These are phyloP conservation scores for Blomia tropicalis DNA, from an alignment of 2,888 invertebrate species.

Conservation along the genomic window DNA sequence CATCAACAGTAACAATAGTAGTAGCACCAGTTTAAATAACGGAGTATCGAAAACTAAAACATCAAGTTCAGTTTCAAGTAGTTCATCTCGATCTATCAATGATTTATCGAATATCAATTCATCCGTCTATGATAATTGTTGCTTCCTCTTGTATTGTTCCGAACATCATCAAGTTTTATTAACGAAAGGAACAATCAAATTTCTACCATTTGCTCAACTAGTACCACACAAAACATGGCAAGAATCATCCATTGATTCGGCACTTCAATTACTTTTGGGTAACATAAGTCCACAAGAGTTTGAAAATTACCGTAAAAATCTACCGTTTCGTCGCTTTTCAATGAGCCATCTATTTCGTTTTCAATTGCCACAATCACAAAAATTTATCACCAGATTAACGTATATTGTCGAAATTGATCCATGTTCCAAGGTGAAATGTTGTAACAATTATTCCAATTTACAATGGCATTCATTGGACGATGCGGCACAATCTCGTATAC, in stretches of 20 bases:
- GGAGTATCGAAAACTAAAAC: no score
- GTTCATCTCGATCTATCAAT: no score
- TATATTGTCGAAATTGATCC: constrained; percentile 15
- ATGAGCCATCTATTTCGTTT: constrained; percentile 22
- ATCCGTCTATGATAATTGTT: not conserved
- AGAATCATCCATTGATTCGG: not conserved
- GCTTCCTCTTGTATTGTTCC: not conserved
- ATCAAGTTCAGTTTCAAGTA: no score
- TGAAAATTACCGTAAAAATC: not conserved
- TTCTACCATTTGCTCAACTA: not conserved
- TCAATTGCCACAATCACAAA: constrained; percentile 22
- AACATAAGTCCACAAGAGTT: not conserved
- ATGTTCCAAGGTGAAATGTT: not conserved
- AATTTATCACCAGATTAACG: constrained; percentile 22
- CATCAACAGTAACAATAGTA: no score
- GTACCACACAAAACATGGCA: not conserved
- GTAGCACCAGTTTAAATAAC: no score
- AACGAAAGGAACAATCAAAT: not conserved
- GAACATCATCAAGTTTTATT: not conserved
- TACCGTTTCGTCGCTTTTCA: not conserved
- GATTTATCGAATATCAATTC: no score
- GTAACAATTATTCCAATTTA: not conserved
- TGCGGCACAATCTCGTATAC: not conserved
- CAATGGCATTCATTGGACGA: constrained; percentile 18
- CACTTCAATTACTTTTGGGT: not conserved